A percentile compares a stretch with the other conserved stretches of the same genome.
Evolutionary conservation across 2,797 vertebrate species (phyloP).

Genomic region (Oophaga sylvatica): DNA sequence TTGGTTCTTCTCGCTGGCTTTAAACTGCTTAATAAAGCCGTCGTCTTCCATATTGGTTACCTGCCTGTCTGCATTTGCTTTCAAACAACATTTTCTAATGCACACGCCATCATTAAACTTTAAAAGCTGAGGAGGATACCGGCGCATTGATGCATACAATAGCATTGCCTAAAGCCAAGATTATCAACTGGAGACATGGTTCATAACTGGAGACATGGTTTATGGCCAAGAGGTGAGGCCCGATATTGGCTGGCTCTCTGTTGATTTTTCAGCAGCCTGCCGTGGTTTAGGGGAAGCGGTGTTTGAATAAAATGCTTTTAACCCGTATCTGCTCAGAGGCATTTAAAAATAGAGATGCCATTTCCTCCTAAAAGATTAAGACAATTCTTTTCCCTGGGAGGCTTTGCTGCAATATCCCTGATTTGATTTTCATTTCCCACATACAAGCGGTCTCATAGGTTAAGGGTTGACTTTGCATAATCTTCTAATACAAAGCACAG

Average conservation of each 20-base stretch:
- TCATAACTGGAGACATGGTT: constrained; percentile 46
- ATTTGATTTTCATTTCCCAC: constrained; percentile 14
- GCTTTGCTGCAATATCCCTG: constrained; percentile 6
- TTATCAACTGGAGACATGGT: constrained; percentile 54
- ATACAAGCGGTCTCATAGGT: not conserved
- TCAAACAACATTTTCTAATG: constrained; percentile 52
- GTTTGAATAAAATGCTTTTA: constrained; percentile 49
- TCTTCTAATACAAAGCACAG: constrained; percentile 18
- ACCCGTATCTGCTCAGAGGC: constrained; percentile 38
- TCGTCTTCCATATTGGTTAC: constrained; percentile 48
- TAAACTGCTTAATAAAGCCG: constrained; percentile 18
- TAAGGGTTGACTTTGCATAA: constrained; percentile 7
- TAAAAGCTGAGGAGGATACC: constrained; percentile 45
- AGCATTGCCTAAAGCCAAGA: constrained; percentile 60
- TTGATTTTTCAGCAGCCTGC: constrained; percentile 39
- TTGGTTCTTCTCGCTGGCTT: not conserved
- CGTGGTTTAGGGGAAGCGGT: constrained; percentile 37
- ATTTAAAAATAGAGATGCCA: constrained; percentile 40
- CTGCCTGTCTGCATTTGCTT: constrained; percentile 51
- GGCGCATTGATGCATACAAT: constrained; percentile 51
- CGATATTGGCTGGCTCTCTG: constrained; percentile 42
- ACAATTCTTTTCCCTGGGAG: constrained; percentile 12
- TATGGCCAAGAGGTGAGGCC: constrained; percentile 53
- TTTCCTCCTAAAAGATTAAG: constrained; percentile 29
- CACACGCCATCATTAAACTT: constrained; percentile 40